phyloP scores from a whole-genome alignment of 2,888 invertebrate species.

The Scaptomyza cyrtandrae region DNA sequence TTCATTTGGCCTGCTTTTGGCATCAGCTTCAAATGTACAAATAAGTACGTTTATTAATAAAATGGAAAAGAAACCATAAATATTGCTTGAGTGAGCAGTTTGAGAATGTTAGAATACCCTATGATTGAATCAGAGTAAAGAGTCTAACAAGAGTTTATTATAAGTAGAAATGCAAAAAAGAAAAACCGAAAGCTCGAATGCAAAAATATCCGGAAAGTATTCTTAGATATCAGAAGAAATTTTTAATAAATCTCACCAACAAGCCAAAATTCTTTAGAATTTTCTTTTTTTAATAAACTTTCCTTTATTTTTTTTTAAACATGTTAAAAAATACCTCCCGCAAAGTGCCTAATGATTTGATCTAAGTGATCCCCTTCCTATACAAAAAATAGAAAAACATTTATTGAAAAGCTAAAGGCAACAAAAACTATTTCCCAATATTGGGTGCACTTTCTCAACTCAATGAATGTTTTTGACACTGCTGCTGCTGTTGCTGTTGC shows the following conservation, averaged over 20 bases:
- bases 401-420: constrained; percentile 13
- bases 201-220: too few species aligned
- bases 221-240: too few species aligned
- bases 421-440: constrained; percentile 36
- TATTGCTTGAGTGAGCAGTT: background rate
- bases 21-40: constrained; percentile 21
- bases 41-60: constrained; percentile 68
- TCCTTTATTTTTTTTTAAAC: background rate
- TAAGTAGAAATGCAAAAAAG: background rate
- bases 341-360: background rate
- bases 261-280: too few species aligned
- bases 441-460: constrained; percentile 9
- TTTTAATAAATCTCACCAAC: too few species aligned
- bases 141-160: too few species aligned
- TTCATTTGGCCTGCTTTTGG: constrained; percentile 45
- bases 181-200: too few species aligned
- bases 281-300: too few species aligned
- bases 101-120: constrained; percentile 1
- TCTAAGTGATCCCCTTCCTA: background rate
- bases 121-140: background rate
- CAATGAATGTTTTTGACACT: constrained; percentile 9
- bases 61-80: constrained; percentile 29
- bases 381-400: constrained; percentile 13
- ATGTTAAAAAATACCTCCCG: background rate
- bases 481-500: constrained; percentile 1